These are phyloP conservation scores for Cryptomyrus ogoouensis DNA, from an alignment of 2,113 vertebrate genomes.

Conservation along the genomic window DNA sequence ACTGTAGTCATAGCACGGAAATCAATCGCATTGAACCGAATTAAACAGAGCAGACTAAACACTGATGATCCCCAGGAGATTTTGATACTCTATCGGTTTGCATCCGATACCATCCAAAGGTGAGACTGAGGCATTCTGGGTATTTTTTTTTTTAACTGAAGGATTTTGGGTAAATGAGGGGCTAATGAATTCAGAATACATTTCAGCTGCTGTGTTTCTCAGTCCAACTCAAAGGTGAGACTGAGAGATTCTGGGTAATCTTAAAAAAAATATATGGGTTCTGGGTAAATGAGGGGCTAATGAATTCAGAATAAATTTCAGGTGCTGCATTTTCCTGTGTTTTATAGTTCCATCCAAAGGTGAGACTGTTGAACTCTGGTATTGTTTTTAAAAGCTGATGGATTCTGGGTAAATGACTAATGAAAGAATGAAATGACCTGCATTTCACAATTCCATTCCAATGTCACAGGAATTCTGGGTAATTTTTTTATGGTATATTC, in stretches of 20 bases:
- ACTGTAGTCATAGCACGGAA: not conserved
- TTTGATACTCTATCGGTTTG: not conserved
- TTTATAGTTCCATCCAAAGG: not conserved
- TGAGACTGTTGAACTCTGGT: not conserved
- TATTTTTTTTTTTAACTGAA: not conserved
- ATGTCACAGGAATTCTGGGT: not conserved
- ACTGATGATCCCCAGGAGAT: not conserved
- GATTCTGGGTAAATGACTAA: not conserved
- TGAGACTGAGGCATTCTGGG: not conserved
- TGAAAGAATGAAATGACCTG: not conserved
- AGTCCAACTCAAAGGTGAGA: not conserved
- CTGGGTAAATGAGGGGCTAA: not conserved
- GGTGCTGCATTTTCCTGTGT: not conserved
- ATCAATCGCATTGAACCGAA: constrained; percentile 12
- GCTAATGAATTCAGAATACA: not conserved
- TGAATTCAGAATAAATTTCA: not conserved
- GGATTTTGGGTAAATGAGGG: not conserved
- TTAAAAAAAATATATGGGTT: not conserved
- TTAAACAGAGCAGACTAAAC: constrained; percentile 14
- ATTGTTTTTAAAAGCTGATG: not conserved
- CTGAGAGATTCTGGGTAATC: not conserved
- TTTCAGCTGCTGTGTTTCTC: not conserved
- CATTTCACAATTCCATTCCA: not conserved
- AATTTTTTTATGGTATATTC: not conserved
- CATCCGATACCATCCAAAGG: not conserved